A percentile compares a stretch with the other conserved stretches of the same genome.
phyloP scores from a whole-genome alignment of 1,140 invertebrate genomes.

The Onthophagus taurus region DNA sequence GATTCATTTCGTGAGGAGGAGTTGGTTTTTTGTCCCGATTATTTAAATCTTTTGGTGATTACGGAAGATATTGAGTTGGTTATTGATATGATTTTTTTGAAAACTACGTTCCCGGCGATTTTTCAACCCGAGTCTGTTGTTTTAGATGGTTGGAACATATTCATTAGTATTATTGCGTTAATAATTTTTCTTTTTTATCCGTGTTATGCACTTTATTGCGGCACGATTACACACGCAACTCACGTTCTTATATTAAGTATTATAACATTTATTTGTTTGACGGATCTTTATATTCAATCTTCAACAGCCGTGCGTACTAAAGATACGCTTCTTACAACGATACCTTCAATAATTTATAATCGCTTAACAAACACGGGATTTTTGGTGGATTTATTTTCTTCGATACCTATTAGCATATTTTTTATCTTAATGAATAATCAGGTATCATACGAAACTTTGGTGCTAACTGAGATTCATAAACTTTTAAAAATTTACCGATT shows the following conservation, averaged over 20 bases:
- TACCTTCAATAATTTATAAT: constrained; percentile 10
- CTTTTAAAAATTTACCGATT: constrained; percentile 11
- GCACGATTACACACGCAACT: background rate
- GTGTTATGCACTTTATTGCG: constrained; percentile 1
- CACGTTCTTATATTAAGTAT: background rate
- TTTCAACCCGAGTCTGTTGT: constrained; percentile 17
- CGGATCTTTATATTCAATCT: constrained; percentile 17
- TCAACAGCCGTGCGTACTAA: constrained; percentile 16
- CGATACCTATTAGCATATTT: constrained; percentile 14
- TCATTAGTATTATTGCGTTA: background rate
- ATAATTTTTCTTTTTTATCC: constrained; percentile 5
- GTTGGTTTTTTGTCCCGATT: constrained; percentile 10
- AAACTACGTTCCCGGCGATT: constrained; percentile 13
- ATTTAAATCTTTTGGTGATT: constrained; percentile 17
- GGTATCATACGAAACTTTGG: constrained; percentile 1
- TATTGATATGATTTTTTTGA: constrained; percentile 15
- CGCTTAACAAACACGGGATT: constrained; percentile 6
- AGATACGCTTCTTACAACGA: constrained; percentile 1
- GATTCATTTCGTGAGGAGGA: background rate
- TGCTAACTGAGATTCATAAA: background rate
- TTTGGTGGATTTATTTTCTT: constrained; percentile 13
- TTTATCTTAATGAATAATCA: background rate
- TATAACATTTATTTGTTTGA: constrained; percentile 6
- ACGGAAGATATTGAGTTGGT: constrained; percentile 13
- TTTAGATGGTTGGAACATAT: constrained; percentile 11